A percentile compares a stretch with the other conserved stretches of the same genome.
These are phyloP conservation scores for Synergus gifuensis DNA, from an alignment of 2,888 invertebrate species.

Conservation along the genomic window DNA sequence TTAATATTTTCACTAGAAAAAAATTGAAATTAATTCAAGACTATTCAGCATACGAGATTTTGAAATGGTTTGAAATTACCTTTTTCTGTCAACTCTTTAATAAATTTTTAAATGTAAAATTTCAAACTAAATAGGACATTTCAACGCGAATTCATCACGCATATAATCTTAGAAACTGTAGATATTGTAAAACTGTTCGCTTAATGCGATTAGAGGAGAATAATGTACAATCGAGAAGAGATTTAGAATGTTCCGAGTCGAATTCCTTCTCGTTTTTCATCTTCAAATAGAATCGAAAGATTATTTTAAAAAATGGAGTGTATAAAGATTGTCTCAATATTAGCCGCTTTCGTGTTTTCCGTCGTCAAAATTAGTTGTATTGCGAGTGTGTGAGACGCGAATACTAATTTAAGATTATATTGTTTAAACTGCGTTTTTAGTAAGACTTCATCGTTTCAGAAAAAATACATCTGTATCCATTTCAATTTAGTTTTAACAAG, in stretches of 20 bases:
- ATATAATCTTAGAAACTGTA: conserved; percentile 14
- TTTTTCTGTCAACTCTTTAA: neutral
- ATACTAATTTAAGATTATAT: conserved; percentile 2
- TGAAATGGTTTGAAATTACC: neutral
- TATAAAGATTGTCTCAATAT: neutral
- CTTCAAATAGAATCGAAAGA: neutral
- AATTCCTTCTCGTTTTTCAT: neutral
- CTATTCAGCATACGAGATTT: neutral
- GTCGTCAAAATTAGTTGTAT: neutral
- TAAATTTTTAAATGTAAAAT: neutral
- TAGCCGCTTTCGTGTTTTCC: conserved; percentile 4
- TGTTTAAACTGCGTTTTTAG: conserved; percentile 8
- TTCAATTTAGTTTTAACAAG: conserved; percentile 17
- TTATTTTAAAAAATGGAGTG: neutral
- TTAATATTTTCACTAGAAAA: neutral
- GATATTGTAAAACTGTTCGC: conserved; percentile 17
- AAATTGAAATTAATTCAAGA: conserved; percentile 24
- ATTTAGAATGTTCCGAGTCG: neutral
- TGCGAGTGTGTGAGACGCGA: neutral
- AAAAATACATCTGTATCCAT: neutral
- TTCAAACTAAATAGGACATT: neutral
- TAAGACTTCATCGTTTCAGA: neutral
- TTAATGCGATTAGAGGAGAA: neutral
- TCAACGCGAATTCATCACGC: neutral
- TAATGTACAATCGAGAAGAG: conserved; percentile 8